Evolutionary conservation across 2,888 invertebrate genomes (phyloP), one percentile per base, ranked within the genome.

Genomic region (Magallana nippona): DNA sequence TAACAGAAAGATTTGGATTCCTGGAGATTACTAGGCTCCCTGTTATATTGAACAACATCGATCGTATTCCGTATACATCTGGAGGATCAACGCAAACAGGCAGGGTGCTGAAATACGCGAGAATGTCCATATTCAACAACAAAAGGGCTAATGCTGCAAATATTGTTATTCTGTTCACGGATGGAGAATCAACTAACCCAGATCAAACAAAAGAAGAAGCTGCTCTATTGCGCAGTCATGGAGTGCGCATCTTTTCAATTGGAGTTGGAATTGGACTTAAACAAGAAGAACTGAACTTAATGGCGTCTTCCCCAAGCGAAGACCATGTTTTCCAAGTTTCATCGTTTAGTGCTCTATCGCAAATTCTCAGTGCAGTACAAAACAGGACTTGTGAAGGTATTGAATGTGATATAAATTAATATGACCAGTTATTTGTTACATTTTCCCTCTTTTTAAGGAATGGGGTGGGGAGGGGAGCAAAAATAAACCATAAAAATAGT

Each of bases 141-240:
- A 71, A 55, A 55, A 19, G 82, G 10, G 71, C 82, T 8, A 32
- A 82, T 55, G 82, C 63, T 22, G 63, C 77, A 55, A 56, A 77
- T 63, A 62, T 82, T 56, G 82, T 77, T 17, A 56, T 82, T 56
- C 55, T 82, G 10, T 57, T 71, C 13, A 82, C 82, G 55, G 82
- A 82, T 71, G 82, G 82, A 2, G 22, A 55, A 32, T 62, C 82
- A 19, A 80, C 57, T 27, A 11, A 57, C 15, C 11, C 57, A 8
- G 58, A 27, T 17, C 55, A 77, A 71, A 82, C 82, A 10, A 55
- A 27, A 19, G n/a, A 56, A 55, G 55, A 71, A 71, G 82, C 82
- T 32, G 71, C 10, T 55, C 8, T 32, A 15, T 13, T 82, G 1
- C 62, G 63, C n/a, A 17, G 55, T 55, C 60, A 27, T 44, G 22